phyloP scores from a whole-genome alignment of 1,140 invertebrate species.

The Heterodera carotae region DNA sequence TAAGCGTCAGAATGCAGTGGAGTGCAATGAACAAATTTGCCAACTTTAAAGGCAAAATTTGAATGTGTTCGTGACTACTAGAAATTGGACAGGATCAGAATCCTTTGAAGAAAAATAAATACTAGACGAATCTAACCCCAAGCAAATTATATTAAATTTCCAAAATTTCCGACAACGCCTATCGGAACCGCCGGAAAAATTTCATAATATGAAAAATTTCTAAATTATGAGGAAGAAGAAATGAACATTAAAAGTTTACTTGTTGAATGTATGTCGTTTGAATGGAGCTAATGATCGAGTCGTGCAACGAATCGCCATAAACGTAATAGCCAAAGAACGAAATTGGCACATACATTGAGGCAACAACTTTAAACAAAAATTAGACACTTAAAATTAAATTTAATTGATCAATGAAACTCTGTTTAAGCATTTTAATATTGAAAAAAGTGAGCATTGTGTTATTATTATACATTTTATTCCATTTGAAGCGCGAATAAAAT shows the following conservation, averaged over 20 bases:
- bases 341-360: conserved; percentile 44
- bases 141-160: no score
- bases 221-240: no score
- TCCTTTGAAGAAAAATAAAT: no score
- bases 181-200: no score
- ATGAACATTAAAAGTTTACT: conserved; percentile 1
- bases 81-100: no score
- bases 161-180: no score
- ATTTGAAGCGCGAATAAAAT: no score
- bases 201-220: no score
- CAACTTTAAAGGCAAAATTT: background rate
- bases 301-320: conserved; percentile 46
- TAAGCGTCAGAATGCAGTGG: conserved; percentile 49
- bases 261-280: conserved; percentile 42
- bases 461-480: no score
- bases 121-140: no score
- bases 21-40: conserved; percentile 53
- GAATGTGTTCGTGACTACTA: no score
- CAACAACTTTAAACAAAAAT: conserved; percentile 34
- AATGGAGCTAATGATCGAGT: conserved; percentile 49
- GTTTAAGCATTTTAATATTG: conserved; percentile 15
- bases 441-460: no score
- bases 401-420: background rate
- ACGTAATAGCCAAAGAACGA: conserved; percentile 43
- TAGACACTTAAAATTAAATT: background rate